A percentile compares a stretch with the other conserved stretches of the same genome.
Evolutionary conservation across 2,113 vertebrate genomes (phyloP).

Genomic region (Clupea harengus): DNA sequence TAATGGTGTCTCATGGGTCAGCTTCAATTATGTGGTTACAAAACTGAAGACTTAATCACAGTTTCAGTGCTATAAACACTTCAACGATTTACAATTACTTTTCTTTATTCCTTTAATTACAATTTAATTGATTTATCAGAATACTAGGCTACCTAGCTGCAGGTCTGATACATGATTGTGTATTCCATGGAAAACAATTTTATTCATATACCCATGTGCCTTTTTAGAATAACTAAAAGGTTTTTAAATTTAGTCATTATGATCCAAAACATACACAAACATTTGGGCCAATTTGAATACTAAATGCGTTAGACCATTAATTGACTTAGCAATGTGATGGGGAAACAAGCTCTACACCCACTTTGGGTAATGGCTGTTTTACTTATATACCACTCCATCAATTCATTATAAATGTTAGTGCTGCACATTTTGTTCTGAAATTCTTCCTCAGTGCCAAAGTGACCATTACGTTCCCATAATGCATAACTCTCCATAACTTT

Average conservation of each 20-base stretch:
- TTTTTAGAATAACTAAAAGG: background rate
- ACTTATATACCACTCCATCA: background rate
- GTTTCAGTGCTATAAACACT: background rate
- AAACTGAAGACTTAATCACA: slow-evolving; percentile 3
- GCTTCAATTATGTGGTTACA: background rate
- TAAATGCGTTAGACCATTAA: background rate
- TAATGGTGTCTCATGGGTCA: background rate
- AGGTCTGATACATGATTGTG: background rate
- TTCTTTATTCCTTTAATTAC: background rate
- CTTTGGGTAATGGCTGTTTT: background rate
- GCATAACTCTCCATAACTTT: background rate
- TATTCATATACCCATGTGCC: background rate
- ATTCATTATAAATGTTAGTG: background rate
- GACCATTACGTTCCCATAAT: background rate
- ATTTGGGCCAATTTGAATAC: background rate
- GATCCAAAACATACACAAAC: background rate
- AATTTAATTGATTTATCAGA: slow-evolving; percentile 5
- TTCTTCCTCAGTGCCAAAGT: background rate
- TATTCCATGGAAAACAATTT: background rate
- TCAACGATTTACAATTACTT: background rate
- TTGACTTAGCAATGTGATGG: background rate
- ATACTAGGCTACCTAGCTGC: background rate
- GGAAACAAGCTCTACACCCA: background rate
- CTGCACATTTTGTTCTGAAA: background rate
- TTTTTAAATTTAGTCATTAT: background rate